Conservation (phyloP, 2,888 invertebrate genomes). For the Willowsia nigromaculata region DNA sequence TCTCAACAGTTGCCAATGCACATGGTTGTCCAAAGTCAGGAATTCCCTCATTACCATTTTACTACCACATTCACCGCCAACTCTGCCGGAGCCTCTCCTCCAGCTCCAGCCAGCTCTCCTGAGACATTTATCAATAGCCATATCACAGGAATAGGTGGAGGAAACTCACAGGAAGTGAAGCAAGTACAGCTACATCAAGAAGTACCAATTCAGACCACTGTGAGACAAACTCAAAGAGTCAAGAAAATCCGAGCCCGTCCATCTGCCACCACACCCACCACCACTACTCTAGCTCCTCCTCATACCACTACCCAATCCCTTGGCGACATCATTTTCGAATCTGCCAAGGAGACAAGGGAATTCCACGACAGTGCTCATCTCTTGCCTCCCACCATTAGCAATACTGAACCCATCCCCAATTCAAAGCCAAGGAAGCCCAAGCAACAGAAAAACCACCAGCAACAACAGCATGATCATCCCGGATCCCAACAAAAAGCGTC, state of each 20-base stretch:
- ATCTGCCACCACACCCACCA: neutral
- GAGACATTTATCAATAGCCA: neutral
- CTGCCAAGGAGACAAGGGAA: conserved; percentile 67
- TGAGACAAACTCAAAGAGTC: conserved; percentile 47
- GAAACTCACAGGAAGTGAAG: neutral
- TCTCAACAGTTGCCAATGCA: conserved; percentile 51
- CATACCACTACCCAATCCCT: conserved; percentile 22
- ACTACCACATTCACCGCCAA: conserved; percentile 53
- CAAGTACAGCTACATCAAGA: neutral
- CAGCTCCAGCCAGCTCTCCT: neutral
- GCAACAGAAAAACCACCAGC: conserved; percentile 3
- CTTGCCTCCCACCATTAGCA: neutral
- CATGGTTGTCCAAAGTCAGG: conserved; percentile 68
- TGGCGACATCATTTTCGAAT: conserved; percentile 68
- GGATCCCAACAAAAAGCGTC: conserved; percentile 20
- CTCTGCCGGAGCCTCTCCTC: neutral
- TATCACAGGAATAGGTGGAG: neutral
- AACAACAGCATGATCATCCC: neutral
- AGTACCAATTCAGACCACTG: conserved; percentile 7
- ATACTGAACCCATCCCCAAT: neutral
- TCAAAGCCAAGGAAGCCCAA: conserved; percentile 55
- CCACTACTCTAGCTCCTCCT: conserved; percentile 44
- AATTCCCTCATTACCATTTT: conserved; percentile 69
- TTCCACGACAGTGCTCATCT: conserved; percentile 64
- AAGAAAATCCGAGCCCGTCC: conserved; percentile 61